Base-by-base conservation (phyloP, 2,888 invertebrate genomes). In the Lampropteryx suffumata region DNA sequence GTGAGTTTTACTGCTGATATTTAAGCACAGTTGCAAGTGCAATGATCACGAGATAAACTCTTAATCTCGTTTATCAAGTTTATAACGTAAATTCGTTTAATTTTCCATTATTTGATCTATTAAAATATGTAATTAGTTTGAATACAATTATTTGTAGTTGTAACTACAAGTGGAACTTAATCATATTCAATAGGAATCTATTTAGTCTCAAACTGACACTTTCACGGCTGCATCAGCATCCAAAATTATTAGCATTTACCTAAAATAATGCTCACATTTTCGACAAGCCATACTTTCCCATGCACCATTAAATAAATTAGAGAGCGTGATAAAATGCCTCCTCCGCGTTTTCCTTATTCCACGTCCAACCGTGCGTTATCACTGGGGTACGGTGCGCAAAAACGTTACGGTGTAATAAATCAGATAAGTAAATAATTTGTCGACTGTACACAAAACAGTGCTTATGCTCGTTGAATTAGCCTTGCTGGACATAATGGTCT, bases 351-450 rank as follows among this genome's bases (percentile, higher is more conserved):
- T 67, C 54, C 53, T 57, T 61, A 52, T 50, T 64, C 55, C 59
- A 50, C 50, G 65, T 57, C 62, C 56, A 62, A 58, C 58, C 76
- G 77, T 77, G 77, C 77, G 76, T 76, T 79, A 79, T 79, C 79
- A 70, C 64, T 67, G 60, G 56, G 61, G 5, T 59, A 63, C 57
- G 59, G 57, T 59, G 61, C 54, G 64, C 59, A 64, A 57, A 57
- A 61, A 55, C 40, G 32, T 43, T 47, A 48, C 64, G 65, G 67
- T 57, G 69, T 64, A 73, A 81, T 80, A 81, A 79, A 82, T 83
- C 79, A 71, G 69, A 72, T 75, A 76, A 68, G 69, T 71, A 69
- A 68, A 69, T 71, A 69, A 77, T 74, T 67, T 70, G 72, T 71
- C 63, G 60, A 64, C 68, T 67, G 70, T 68, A 65, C 64, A 71